Conservation (phyloP, 2,113 vertebrate genomes). For the Aptenodytes patagonicus region DNA sequence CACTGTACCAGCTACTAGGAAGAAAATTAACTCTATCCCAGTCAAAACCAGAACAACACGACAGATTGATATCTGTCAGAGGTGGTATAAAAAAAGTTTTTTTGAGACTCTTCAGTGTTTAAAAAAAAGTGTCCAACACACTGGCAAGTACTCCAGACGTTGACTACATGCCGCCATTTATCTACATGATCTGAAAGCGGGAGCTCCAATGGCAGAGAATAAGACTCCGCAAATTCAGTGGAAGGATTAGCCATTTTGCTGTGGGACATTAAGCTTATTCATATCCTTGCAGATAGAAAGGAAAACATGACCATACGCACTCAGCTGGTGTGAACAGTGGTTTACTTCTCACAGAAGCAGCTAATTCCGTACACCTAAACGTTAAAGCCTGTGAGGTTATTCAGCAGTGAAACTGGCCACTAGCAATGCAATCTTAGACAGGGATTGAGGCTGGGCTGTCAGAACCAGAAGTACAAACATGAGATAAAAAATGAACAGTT, state of each 20-base stretch:
- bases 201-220: neutral
- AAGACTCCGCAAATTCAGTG: neutral
- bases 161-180: neutral
- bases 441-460: neutral
- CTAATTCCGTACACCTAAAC: neutral
- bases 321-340: neutral
- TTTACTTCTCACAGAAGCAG: neutral
- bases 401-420: neutral
- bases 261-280: neutral
- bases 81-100: neutral
- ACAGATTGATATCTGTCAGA: neutral
- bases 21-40: too few relatives aligned
- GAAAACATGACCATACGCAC: neutral
- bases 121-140: neutral
- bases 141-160: neutral
- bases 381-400: neutral
- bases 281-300: neutral
- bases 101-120: neutral
- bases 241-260: neutral
- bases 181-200: neutral
- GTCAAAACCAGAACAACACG: too few relatives aligned
- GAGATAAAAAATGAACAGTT: neutral
- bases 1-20: too few relatives aligned
- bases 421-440: neutral
- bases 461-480: neutral